Evolutionary conservation across 2,888 invertebrate species (phyloP), one percentile per base, ranked within the genome.

Genomic region (Microctonus brassicae): DNA sequence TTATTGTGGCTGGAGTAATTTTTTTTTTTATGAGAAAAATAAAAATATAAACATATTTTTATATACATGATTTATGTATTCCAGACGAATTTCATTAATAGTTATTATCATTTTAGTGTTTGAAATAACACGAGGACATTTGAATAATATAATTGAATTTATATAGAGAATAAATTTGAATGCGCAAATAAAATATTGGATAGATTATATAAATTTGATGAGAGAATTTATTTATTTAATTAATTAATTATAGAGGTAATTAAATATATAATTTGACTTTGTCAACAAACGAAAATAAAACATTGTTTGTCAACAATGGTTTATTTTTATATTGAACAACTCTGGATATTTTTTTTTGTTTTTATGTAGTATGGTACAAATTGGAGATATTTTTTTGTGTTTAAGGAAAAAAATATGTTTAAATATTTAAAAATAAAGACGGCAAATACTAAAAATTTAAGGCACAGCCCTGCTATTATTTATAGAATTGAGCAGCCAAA

Each of bases 381-480:
- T 0, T 3, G n/a, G 3, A 42, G 55, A 53, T 26, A n/a, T 33
- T n/a, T n/a, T n/a, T n/a, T n/a, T n/a, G n/a, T n/a, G n/a, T n/a
- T n/a, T n/a, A n/a, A n/a, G 29, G 7, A 17, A 29, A 66, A 61
- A 53, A 63, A 70, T 17, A 24, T 13, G 26, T 26, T 9, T 17
- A 1, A 55, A 26, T 36, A 47, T 39, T 42, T 63, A 69, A 69
- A 67, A 69, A 61, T 55, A 70, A 77, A 78, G 78, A 79, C 79
- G 78, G 39, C 75, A 80, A 81, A 83, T 79, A 78, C 81, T 75
- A 78, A 75, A 79, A 81, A 73, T 77, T 78, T 79, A 66, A 79
- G 81, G 79, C 79, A 80, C 81, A 81, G 79, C 80, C 82, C 80
- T 82, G 83, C 72, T 79, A 78, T 80, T 86, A 86, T 83, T 84